Conservation (phyloP, 2,888 invertebrate genomes). For the Nomada goodeniana region DNA sequence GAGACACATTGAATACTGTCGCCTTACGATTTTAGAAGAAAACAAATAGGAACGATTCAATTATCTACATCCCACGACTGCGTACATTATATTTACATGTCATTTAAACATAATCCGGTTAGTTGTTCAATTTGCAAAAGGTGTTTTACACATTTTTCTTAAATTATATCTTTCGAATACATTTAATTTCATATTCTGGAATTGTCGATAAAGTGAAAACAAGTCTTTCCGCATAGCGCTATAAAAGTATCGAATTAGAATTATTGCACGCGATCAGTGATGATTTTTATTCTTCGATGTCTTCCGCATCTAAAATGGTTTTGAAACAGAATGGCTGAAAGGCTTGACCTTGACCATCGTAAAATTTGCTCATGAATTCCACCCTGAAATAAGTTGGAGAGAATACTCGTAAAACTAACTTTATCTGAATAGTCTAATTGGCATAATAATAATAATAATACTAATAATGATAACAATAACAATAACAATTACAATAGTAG, state of each 20-base stretch:
- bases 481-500: no score
- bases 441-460: no score
- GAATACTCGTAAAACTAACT: neutral
- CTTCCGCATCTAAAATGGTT: constrained; percentile 84
- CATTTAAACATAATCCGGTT: neutral
- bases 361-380: constrained; percentile 92
- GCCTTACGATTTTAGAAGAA: constrained; percentile 7
- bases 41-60: neutral
- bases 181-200: constrained; percentile 5
- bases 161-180: constrained; percentile 8
- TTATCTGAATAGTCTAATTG: neutral
- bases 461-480: no score
- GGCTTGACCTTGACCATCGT: constrained; percentile 87
- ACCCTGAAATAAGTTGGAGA: constrained; percentile 86
- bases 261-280: constrained; percentile 54
- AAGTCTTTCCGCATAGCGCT: constrained; percentile 35
- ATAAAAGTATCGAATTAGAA: constrained; percentile 33
- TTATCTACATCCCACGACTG: constrained; percentile 4
- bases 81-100: constrained; percentile 7
- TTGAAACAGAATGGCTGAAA: constrained; percentile 90
- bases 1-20: constrained; percentile 26
- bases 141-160: constrained; percentile 24
- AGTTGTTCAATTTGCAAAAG: constrained; percentile 3
- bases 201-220: constrained; percentile 37
- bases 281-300: constrained; percentile 74